phyloP scores from a whole-genome alignment of 2,113 vertebrate genomes.

The Dendropsophus ebraccatus region DNA sequence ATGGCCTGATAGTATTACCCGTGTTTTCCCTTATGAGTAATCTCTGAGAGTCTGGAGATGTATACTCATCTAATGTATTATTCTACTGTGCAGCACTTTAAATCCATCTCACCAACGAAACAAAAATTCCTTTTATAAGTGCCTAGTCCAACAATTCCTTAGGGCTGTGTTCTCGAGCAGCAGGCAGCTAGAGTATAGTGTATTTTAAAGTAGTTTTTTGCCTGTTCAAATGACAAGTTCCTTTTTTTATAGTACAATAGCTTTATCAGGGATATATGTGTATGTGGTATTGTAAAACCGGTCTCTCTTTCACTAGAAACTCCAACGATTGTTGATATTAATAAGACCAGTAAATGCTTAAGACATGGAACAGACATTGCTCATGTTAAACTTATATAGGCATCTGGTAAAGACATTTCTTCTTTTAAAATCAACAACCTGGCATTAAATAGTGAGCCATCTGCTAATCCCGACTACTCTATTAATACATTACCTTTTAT shows the following conservation, averaged over 20 bases:
- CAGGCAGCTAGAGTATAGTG: conserved; percentile 8
- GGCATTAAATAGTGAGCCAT: conserved; percentile 46
- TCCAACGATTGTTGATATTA: not conserved
- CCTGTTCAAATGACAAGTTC: not conserved
- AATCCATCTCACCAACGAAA: conserved; percentile 21
- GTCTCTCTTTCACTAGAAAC: not conserved
- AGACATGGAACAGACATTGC: conserved; percentile 23
- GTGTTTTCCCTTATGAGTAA: conserved; percentile 41
- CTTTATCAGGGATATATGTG: conserved; percentile 1
- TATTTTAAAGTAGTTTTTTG: conserved; percentile 1
- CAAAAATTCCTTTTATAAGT: conserved; percentile 24
- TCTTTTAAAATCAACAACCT: conserved; percentile 50
- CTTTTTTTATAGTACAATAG: not conserved
- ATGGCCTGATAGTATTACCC: not conserved
- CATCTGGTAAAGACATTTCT: conserved; percentile 34
- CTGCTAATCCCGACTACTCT: conserved; percentile 47
- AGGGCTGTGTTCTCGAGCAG: conserved; percentile 23
- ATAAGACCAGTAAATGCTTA: conserved; percentile 35
- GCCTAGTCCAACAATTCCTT: conserved; percentile 21
- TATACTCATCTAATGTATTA: conserved; percentile 19
- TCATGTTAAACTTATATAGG: conserved; percentile 29
- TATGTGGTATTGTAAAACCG: not conserved
- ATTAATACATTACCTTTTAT: conserved; percentile 58
- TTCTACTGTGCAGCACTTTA: conserved; percentile 28
- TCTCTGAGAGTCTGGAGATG: not conserved